Percentiles rank a stretch among this genome's conserved stretches.
Conservation (phyloP, 2,113 vertebrate genomes). For the Elachura formosa region DNA sequence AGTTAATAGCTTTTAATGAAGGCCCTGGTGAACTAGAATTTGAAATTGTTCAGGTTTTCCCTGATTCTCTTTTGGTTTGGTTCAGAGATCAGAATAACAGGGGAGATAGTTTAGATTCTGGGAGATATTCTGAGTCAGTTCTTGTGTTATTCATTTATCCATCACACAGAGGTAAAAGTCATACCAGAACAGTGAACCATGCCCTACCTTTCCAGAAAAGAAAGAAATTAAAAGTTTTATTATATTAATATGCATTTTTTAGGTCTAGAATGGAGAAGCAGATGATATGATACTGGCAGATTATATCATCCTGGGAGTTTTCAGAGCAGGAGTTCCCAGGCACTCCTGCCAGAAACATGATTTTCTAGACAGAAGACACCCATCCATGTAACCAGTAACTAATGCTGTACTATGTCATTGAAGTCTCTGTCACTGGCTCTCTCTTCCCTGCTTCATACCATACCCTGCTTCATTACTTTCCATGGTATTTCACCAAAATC, state of each 20-base stretch:
- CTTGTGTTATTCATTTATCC: background rate
- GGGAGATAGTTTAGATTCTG: background rate
- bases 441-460: background rate
- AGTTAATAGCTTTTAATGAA: background rate
- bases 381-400: background rate
- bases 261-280: background rate
- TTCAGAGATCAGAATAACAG: background rate
- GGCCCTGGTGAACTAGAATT: background rate
- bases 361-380: background rate
- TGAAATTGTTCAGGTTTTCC: background rate
- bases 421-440: background rate
- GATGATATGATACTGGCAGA: background rate
- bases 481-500: background rate
- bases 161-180: background rate
- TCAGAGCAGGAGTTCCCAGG: background rate
- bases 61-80: background rate
- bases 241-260: background rate
- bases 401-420: background rate
- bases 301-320: background rate
- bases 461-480: background rate
- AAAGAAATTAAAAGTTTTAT: background rate
- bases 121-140: background rate
- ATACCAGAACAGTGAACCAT: background rate
- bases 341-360: background rate
- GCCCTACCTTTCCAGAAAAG: background rate